Percentiles rank a stretch among this genome's conserved stretches.
phyloP scores from a whole-genome alignment of 1,140 invertebrate genomes.

The Halictus rubicundus region DNA sequence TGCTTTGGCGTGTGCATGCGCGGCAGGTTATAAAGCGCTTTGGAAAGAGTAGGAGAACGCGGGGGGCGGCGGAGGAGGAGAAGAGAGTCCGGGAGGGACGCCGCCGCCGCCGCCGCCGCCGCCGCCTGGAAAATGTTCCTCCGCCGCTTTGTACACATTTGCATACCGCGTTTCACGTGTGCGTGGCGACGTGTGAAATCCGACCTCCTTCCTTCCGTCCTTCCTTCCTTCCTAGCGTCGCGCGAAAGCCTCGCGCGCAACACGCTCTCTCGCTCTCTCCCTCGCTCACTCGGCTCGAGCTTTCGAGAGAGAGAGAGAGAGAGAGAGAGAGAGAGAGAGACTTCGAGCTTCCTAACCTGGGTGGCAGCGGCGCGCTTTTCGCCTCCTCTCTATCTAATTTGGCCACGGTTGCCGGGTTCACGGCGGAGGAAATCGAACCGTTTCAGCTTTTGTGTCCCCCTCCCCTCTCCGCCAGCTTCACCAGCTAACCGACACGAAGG shows the following conservation, averaged over 20 bases:
- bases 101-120: background rate
- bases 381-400: background rate
- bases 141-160: constrained; percentile 70
- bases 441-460: background rate
- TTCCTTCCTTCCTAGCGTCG: background rate
- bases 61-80: too few species aligned
- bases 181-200: constrained; percentile 66
- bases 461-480: background rate
- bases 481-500: background rate
- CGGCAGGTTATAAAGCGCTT: background rate
- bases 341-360: too few species aligned
- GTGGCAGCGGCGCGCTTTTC: background rate
- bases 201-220: constrained; percentile 47
- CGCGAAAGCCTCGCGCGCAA: too few species aligned
- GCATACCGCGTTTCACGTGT: constrained; percentile 65
- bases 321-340: too few species aligned
- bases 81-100: constrained; percentile 14
- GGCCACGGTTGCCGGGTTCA: background rate
- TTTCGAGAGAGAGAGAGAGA: too few species aligned
- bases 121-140: constrained; percentile 53
- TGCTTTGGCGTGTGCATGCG: background rate
- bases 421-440: background rate
- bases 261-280: too few species aligned
- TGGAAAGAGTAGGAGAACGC: constrained; percentile 15
- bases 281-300: too few species aligned